phyloP scores from a whole-genome alignment of 2,113 vertebrate species.

The Panurus biarmicus region DNA sequence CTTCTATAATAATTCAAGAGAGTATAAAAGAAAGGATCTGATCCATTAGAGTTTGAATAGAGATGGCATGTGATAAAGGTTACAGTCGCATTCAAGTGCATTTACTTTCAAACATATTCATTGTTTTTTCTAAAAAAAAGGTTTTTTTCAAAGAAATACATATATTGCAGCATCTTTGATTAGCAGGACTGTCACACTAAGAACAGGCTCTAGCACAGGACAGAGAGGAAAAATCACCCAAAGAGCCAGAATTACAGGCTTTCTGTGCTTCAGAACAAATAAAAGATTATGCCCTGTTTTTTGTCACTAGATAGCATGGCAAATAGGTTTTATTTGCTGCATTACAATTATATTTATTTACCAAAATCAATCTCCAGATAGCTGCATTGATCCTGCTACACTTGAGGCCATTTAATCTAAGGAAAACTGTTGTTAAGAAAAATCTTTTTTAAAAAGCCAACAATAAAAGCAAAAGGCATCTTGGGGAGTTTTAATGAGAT shows the following conservation, averaged over 20 bases:
- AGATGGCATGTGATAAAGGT: not conserved
- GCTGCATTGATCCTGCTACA: conserved; percentile 44
- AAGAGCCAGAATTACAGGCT: not conserved
- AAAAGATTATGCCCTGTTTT: not conserved
- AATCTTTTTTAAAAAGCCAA: conserved; percentile 34
- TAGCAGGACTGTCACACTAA: not conserved
- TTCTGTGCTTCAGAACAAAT: not conserved
- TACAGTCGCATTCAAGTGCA: not conserved
- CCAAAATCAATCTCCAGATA: conserved; percentile 26
- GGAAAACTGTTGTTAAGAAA: conserved; percentile 41
- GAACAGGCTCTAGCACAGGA: not conserved
- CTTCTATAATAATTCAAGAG: not conserved
- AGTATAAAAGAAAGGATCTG: not conserved
- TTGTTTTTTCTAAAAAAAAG: not conserved
- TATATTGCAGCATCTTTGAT: not conserved
- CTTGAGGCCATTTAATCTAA: conserved; percentile 46
- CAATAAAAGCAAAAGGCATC: conserved; percentile 49
- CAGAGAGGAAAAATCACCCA: not conserved
- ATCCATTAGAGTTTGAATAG: not conserved
- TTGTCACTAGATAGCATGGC: not conserved
- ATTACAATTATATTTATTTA: conserved; percentile 60
- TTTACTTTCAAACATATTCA: not conserved
- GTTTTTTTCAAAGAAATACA: not conserved
- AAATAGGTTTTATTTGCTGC: conserved; percentile 16
- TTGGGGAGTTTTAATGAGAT: conserved; percentile 56